Base-by-base conservation (phyloP, 2,797 vertebrate genomes). In the Syndactyla subalaris region DNA sequence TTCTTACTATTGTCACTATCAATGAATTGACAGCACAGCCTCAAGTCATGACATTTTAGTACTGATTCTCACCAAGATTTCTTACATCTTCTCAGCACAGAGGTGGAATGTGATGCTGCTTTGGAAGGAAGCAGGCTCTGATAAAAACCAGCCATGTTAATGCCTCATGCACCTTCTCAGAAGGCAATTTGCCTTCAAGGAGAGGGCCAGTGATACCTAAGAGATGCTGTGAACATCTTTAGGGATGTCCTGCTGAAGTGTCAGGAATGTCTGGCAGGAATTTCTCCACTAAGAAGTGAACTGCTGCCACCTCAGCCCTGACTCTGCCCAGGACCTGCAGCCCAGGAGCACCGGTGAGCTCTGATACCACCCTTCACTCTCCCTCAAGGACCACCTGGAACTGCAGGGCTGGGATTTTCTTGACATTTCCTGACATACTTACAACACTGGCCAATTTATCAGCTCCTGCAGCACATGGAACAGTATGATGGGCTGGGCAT, bases 381-480 rank as follows among this genome's bases (percentile, higher is more conserved):
- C 92, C 85, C 78, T 86, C 23, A 67, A 95, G 91, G 71, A 95
- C 89, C 94, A 59, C 46, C 83, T 71, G 29, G 15, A 88, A 76
- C 91, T 72, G 75, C 73, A 59, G 77, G 63, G 36, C 82, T 85
- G 32, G 38, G 21, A 91, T 92, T 91, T 92, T 73, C 80, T 61
- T 90, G 93, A 92, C 92, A 19, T 59, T 81, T 91, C 76, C 85
- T 95, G 96, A 85, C 71, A n/a, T 18, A 77, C 85, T 95, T 77
- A 88, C 73, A 86, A 36, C 91, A 71, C 2, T n/a, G 68, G 72
- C 66, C 88, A 77, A 68, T 95, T 91, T 39, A 79, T 79, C 95
- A 93, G 93, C 89, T 92, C 89, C 79, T 52, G 58, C 18, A 91
- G 70, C 24, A 75, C 3, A 22, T 41, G 75, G 76, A 93, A 94